Base-by-base conservation (phyloP, 1,140 invertebrate genomes). In the Prorops nasuta region DNA sequence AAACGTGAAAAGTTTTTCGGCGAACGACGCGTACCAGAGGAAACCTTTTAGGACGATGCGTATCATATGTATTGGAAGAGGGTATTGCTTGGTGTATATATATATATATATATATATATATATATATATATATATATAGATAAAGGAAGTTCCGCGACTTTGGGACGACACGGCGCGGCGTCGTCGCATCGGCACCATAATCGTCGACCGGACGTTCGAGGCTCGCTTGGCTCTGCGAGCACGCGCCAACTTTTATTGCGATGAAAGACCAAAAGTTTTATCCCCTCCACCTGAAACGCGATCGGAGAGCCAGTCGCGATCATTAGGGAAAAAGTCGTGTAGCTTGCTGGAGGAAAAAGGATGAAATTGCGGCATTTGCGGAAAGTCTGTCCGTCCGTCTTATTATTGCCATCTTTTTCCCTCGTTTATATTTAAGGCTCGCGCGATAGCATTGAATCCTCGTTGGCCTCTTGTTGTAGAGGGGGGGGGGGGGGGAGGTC, bases 241-340 rank as follows among this genome's bases (percentile, higher is more conserved):
- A 71, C 64, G 67, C 66, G 70, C 65, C 69, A 75, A 73, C 62
- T 74, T 73, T 71, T 60, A 54, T 66, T 67, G 71, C n/a, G n/a
- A 69, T 71, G 54, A 45, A 62, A 53, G 64, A 71, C 69, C 71
- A 69, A 72, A 75, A 72, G 67, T 72, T 74, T 65, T n/a, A 50
- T 60, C 58, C 54, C 47, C 34, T 40, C 31, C 37, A 24, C n/a
- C 42, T 51, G 16, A 34, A 34, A 38, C 21, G 38, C 36, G 37
- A 43, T 44, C 31, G 19, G 51, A 44, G 18, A 21, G 36, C 32
- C 47, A 38, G 43, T 43, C 45, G 60, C 60, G 63, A 69, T 73
- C 67, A 70, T 69, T 70, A 69, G 58, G 41, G 59, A 67, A 49
- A 63, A 55, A 49, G 31, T 38, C 14, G 28, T 9, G 20, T 31